Percentiles rank a stretch among this genome's conserved stretches.
Evolutionary conservation across 2,888 invertebrate species (phyloP).

Genomic region (Heliconius charithonia): DNA sequence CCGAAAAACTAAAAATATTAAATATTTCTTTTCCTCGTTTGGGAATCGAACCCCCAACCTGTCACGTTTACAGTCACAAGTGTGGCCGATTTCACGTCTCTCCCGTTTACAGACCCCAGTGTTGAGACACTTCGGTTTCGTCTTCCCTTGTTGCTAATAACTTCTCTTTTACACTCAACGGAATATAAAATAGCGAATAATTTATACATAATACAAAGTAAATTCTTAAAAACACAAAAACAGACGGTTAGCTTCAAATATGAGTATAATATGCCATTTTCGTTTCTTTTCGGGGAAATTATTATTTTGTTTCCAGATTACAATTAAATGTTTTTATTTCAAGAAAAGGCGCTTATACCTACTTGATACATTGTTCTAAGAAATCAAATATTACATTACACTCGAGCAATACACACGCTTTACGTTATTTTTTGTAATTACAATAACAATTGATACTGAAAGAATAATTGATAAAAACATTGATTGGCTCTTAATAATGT

Average conservation of each 20-base stretch:
- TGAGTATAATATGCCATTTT: not conserved
- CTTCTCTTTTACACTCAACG: no score
- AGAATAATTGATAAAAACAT: not conserved
- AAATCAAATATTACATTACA: conserved; percentile 1
- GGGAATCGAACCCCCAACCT: no score
- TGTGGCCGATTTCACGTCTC: no score
- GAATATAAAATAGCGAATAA: fast-evolving
- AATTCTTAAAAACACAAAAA: not conserved
- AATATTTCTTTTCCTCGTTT: no score
- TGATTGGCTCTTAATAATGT: not conserved
- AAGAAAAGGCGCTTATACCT: conserved; percentile 1
- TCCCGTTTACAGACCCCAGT: no score
- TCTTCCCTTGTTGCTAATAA: no score
- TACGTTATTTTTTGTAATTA: not conserved
- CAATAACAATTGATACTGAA: not conserved
- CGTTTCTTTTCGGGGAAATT: not conserved
- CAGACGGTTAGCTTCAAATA: not conserved
- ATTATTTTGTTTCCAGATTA: conserved; percentile 1
- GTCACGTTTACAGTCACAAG: no score
- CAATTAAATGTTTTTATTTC: not conserved
- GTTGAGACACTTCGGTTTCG: no score
- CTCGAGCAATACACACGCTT: not conserved
- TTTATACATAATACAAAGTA: not conserved
- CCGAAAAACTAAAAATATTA: no score
- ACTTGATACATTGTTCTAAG: conserved; percentile 22